Conservation (phyloP, 2,113 vertebrate genomes). For the Psammodynastes pulverulentus region DNA sequence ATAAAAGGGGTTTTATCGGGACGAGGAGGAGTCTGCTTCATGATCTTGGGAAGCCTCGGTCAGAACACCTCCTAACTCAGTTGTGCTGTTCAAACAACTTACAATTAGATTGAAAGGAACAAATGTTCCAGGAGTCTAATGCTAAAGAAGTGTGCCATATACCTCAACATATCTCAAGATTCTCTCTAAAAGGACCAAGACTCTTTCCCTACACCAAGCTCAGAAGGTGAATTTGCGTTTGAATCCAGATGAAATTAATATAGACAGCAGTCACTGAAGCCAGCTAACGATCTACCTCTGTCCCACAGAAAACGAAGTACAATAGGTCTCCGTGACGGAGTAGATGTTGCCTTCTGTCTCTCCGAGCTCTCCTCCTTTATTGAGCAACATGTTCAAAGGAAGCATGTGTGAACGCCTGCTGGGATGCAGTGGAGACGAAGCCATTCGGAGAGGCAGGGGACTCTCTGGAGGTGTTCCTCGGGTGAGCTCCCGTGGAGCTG, state of each 20-base stretch:
- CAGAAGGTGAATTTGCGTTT: background rate
- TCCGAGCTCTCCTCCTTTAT: background rate
- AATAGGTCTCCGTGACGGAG: background rate
- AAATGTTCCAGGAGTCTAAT: background rate
- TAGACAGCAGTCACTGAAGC: background rate
- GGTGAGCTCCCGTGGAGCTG: background rate
- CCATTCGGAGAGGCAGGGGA: background rate
- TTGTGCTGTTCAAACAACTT: too few relatives aligned
- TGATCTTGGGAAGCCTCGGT: too few relatives aligned
- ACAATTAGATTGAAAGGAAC: too few relatives aligned
- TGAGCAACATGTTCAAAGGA: background rate
- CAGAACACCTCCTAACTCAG: too few relatives aligned
- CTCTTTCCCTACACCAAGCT: background rate
- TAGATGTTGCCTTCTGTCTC: background rate
- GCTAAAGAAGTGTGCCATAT: too few relatives aligned
- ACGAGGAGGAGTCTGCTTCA: too few relatives aligned
- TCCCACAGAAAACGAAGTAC: background rate
- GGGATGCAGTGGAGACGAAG: background rate
- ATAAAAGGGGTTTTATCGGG: too few relatives aligned
- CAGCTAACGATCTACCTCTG: background rate
- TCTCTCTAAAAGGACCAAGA: background rate
- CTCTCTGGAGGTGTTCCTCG: background rate
- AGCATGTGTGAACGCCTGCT: background rate
- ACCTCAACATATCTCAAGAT: background rate
- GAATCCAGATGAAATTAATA: rapidly evolving